These are phyloP conservation scores for Caenorhabditis sp. DNA, from an alignment of 2,888 invertebrate species.

Conservation along the genomic window DNA sequence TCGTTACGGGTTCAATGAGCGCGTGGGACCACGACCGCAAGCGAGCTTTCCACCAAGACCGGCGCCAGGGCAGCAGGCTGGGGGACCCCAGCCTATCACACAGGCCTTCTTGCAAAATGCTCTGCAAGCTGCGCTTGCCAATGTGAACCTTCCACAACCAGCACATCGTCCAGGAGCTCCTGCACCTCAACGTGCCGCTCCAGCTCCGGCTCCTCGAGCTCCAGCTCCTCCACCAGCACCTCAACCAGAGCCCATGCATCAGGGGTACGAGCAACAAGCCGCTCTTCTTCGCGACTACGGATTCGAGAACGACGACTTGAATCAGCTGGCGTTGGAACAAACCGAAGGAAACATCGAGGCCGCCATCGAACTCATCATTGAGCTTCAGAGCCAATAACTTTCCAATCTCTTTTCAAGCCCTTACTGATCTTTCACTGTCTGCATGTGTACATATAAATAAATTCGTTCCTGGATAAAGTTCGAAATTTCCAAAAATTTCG, in stretches of 20 bases:
- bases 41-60: background rate
- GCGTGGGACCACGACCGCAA: background rate
- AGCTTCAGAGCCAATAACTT: slow-evolving; percentile 43
- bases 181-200: background rate
- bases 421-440: too few species aligned
- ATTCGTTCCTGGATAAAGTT: background rate
- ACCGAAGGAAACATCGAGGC: slow-evolving; percentile 46
- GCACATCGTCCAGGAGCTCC: background rate
- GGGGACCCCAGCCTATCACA: slow-evolving; percentile 7
- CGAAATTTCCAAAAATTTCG: background rate
- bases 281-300: slow-evolving; percentile 46
- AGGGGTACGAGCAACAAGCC: slow-evolving; percentile 30
- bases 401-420: too few species aligned
- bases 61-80: too few species aligned
- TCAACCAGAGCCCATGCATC: slow-evolving; percentile 27
- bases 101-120: slow-evolving; percentile 41
- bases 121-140: slow-evolving; percentile 34
- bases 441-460: background rate
- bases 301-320: slow-evolving; percentile 51
- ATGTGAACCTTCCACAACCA: background rate
- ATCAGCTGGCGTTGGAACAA: slow-evolving; percentile 48
- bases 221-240: slow-evolving; percentile 8
- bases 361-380: slow-evolving; percentile 54
- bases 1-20: slow-evolving; percentile 13
- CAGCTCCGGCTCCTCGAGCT: background rate